Conservation (phyloP, 2,797 vertebrate genomes). For the Microchirus variegatus region DNA sequence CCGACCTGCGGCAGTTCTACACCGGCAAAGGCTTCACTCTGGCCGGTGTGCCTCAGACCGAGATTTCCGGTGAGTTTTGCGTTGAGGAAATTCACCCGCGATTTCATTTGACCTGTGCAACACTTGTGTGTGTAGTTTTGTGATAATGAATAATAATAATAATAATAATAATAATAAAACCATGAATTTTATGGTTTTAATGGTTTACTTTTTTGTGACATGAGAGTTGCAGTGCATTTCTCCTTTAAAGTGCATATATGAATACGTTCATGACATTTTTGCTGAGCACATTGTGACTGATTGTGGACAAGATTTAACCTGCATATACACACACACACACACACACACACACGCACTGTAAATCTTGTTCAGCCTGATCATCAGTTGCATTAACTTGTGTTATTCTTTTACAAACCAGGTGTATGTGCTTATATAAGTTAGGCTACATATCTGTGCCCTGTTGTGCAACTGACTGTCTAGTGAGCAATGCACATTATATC, state of each 20-base stretch:
- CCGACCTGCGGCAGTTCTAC: conserved; percentile 92
- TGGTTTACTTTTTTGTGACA: too few relatives aligned
- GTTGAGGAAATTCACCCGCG: not conserved
- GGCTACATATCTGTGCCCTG: not conserved
- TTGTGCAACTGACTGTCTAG: not conserved
- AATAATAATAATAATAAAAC: too few relatives aligned
- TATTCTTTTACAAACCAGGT: conserved; percentile 1
- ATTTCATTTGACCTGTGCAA: not conserved
- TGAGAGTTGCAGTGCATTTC: too few relatives aligned
- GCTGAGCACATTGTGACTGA: not conserved
- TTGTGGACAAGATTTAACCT: conserved; percentile 2
- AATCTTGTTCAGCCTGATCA: conserved; percentile 19
- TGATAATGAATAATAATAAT: too few relatives aligned
- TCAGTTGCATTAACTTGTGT: conserved; percentile 14
- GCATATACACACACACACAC: not conserved
- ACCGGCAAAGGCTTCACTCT: conserved; percentile 93
- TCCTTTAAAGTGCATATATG: not conserved
- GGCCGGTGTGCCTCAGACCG: conserved; percentile 88
- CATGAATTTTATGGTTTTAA: too few relatives aligned
- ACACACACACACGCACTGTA: not conserved
- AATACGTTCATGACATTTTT: not conserved
- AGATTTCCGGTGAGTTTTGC: conserved; percentile 91
- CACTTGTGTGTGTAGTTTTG: too few relatives aligned
- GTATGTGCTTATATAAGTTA: not conserved
- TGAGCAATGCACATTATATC: too few relatives aligned